Evolutionary conservation across 2,113 vertebrate genomes (phyloP).

Genomic region (Rhineura floridana): DNA sequence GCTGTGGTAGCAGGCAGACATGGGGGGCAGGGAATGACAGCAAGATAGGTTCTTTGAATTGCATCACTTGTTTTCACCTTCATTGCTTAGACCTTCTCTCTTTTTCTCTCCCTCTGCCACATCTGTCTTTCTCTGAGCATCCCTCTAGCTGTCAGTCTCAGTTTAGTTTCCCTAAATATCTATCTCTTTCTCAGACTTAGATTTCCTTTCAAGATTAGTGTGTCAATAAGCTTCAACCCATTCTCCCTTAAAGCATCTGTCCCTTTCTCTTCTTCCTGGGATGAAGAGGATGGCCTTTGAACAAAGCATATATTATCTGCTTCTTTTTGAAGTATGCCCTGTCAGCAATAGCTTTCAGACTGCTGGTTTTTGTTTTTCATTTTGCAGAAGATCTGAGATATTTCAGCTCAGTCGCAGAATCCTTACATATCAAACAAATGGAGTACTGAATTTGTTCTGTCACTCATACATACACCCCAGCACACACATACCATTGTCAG

Average conservation of each 20-base stretch:
- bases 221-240: not conserved
- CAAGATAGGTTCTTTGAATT: not conserved
- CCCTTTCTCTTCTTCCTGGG: not conserved
- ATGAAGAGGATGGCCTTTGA: not conserved
- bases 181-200: not conserved
- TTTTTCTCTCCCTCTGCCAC: not conserved
- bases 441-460: too few relatives aligned
- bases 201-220: not conserved
- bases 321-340: too few relatives aligned
- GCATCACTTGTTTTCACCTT: not conserved
- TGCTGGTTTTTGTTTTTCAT: not conserved
- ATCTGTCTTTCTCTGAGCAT: not conserved
- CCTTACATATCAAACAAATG: not conserved
- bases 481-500: too few relatives aligned
- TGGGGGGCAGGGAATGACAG: too few relatives aligned
- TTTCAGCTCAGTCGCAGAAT: not conserved
- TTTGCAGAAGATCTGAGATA: not conserved
- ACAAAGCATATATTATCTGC: too few relatives aligned
- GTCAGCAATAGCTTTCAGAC: too few relatives aligned
- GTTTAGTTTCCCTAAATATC: not conserved
- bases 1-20: not conserved
- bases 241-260: not conserved
- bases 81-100: not conserved
- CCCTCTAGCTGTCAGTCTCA: not conserved
- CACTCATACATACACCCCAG: too few relatives aligned